Conservation (phyloP, 1,140 invertebrate species). For the Cyclargus thomasi region DNA sequence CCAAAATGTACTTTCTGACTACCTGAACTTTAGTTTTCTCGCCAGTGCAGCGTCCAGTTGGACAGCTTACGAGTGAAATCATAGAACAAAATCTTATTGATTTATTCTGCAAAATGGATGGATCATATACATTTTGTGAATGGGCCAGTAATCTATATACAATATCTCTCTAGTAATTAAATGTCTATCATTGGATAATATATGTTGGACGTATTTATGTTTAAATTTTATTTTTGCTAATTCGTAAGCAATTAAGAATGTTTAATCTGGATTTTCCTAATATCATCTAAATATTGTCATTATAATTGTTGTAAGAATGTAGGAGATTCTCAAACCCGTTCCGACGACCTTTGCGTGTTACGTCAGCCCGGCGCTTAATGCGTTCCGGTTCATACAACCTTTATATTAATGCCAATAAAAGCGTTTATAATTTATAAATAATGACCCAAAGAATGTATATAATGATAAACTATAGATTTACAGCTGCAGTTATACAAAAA, state of each 20-base stretch:
- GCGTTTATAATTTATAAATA: not conserved
- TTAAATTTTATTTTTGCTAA: too few species aligned
- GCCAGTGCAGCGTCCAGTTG: too few species aligned
- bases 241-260: not conserved
- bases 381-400: conserved; percentile 12
- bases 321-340: conserved; percentile 7
- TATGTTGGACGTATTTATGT: too few species aligned
- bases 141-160: too few species aligned
- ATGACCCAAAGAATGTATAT: not conserved
- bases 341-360: conserved; percentile 6
- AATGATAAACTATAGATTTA: not conserved
- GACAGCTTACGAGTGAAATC: too few species aligned
- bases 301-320: not conserved
- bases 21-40: too few species aligned
- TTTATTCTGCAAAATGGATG: too few species aligned
- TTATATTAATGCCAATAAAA: conserved; percentile 7
- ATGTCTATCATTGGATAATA: too few species aligned
- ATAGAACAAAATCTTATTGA: too few species aligned
- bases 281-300: not conserved
- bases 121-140: too few species aligned
- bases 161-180: too few species aligned
- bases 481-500: not conserved
- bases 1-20: too few species aligned
- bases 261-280: not conserved
- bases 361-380: conserved; percentile 7